Base-by-base conservation (phyloP, 2,888 invertebrate genomes). In the Cerastis rubricosa region DNA sequence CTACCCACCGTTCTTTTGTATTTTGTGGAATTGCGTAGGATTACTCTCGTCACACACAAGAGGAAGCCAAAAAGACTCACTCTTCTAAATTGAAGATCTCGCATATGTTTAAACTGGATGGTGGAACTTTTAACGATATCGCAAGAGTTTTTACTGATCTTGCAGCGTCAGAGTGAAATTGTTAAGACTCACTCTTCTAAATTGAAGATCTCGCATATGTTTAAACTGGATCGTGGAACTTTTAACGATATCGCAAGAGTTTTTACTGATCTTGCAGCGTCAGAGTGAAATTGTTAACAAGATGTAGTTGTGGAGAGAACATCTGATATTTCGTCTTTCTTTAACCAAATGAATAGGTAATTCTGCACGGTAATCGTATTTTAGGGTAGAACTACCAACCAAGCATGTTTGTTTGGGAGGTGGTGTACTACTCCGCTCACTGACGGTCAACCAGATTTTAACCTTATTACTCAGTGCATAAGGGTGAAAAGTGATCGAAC, bases 11-110 rank as follows among this genome's bases (percentile, higher is more conserved):
- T 61, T 51, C 12, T 43, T 25, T 51, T 71, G 57, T 43, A 25
- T 40, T 51, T 54, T 54, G n/a, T 12, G n/a, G 54, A 9, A 59
- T 14, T 9, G 57, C 49, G 73, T 80, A 57, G 61, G 76, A n/a
- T 54, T n/a, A n/a, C n/a, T 5, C 49, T 22, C 19, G 1, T 0
- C 43, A 54, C 35, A 40, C 61, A 63, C 11, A 59, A 45, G 22
- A 49, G 1, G 5, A 29, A 57, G 14, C 0, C n/a, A n/a, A 47
- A 47, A 78, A 78, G 54, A 29, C 29, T 57, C 40, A 64, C 43
- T 63, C 11, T 65, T 17, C 19, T 1, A 12, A n/a, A 54, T 12
- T 25, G 29, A 17, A 19, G 5, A n/a, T 35, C 8, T 17, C 17
- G 25, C 17, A 2, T 29, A 51, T 40, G 17, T 3, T n/a, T 8